Evolutionary conservation across 1,140 invertebrate genomes (phyloP).

Genomic region (Pseudomyrmex cubaensis): DNA sequence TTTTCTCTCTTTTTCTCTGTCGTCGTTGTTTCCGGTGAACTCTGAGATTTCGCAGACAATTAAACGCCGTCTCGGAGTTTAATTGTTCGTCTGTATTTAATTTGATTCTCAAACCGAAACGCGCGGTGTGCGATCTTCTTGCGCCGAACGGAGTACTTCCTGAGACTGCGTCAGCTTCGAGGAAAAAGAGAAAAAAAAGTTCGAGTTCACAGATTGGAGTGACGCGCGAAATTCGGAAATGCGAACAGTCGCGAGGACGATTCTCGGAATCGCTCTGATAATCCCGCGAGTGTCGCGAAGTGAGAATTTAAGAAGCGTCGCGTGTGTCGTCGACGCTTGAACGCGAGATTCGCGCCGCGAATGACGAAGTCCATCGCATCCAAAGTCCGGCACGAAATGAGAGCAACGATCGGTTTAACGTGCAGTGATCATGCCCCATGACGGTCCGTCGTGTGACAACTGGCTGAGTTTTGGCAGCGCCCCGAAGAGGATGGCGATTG

Average conservation of each 20-base stretch:
- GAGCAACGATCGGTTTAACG: constrained; percentile 2
- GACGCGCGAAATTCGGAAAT: constrained; percentile 4
- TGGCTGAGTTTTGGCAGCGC: constrained; percentile 23
- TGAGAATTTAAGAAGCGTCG: background rate
- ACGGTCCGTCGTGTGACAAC: background rate
- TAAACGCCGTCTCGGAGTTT: background rate
- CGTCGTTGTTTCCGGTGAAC: background rate
- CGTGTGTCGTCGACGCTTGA: background rate
- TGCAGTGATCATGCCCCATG: constrained; percentile 8
- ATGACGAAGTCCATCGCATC: background rate
- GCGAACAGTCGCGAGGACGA: background rate
- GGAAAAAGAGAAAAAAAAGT: too few species aligned
- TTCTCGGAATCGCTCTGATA: background rate
- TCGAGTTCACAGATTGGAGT: background rate
- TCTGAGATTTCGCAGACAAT: background rate
- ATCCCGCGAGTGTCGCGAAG: constrained; percentile 3
- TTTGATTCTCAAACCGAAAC: background rate
- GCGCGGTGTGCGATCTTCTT: background rate
- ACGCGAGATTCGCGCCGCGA: background rate
- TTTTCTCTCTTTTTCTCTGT: background rate
- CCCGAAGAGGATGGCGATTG: constrained; percentile 41
- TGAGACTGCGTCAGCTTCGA: too few species aligned
- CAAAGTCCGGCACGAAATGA: constrained; percentile 22
- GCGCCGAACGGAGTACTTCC: background rate
- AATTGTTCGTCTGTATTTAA: background rate